Conservation (phyloP, 2,888 invertebrate species). For the Lasioglossum leucozonium region DNA sequence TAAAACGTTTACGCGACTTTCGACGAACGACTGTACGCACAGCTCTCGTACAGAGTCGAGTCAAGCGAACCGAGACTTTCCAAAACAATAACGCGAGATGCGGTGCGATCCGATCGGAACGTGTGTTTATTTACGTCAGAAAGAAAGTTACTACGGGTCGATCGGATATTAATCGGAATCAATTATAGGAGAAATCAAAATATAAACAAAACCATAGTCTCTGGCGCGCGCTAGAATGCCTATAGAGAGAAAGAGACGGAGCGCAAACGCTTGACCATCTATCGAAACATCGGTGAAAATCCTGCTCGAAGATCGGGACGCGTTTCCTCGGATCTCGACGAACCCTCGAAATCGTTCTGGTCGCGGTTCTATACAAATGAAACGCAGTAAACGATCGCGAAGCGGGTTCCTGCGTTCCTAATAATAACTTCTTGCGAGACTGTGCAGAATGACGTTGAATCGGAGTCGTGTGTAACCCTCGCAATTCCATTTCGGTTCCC, state of each 20-base stretch:
- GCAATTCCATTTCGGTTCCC: conserved; percentile 12
- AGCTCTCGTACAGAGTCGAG: not conserved
- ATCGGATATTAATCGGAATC: conserved; percentile 26
- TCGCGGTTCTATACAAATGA: conserved; percentile 38
- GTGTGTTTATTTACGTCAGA: conserved; percentile 8
- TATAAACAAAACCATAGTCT: conserved; percentile 50
- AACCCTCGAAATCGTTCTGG: not conserved
- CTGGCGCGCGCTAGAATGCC: not conserved
- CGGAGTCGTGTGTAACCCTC: conserved; percentile 51
- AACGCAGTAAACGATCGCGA: conserved; percentile 57
- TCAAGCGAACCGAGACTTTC: not conserved
- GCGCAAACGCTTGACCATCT: conserved; percentile 8
- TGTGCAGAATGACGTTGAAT: conserved; percentile 62
- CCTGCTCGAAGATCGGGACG: not conserved
- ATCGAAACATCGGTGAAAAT: not conserved
- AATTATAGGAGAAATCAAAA: conserved; percentile 32
- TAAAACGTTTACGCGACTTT: not conserved
- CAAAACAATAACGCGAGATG: not conserved
- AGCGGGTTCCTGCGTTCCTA: conserved; percentile 52
- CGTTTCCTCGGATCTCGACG: not conserved
- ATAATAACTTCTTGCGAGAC: conserved; percentile 62
- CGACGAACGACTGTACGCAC: not conserved
- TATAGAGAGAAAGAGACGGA: not conserved
- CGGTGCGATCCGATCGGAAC: not conserved
- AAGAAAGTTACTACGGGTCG: conserved; percentile 11